Evolutionary conservation across 2,888 invertebrate genomes (phyloP), one percentile per base, ranked within the genome.

Genomic region (Hetaerina titia): DNA sequence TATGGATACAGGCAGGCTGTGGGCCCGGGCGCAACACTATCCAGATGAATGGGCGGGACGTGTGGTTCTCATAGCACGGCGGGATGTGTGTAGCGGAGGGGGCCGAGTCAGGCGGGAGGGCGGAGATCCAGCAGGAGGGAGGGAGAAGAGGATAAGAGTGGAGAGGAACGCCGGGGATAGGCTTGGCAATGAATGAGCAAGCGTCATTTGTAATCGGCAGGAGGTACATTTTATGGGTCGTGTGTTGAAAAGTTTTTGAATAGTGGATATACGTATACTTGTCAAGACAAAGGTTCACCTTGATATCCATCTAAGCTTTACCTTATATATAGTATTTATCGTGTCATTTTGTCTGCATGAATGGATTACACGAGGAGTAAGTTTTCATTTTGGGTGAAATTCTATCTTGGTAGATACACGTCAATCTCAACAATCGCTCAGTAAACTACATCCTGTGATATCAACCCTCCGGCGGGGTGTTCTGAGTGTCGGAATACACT

Each of bases 21-120:
- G 45, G 45, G 45, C 17, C 92, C 92, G 22, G 56, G 56, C 74
- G 92, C 69, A 92, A 92, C 92, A 74, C 92, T 92, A 92, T 92
- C 92, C 92, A 92, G 92, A 92, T 92, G 92, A 92, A 92, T 92
- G 92, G 92, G 74, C 74, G 64, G 92, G 69, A 57, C 92, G 92
- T n/a, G 92, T 74, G 69, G 64, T 92, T 92, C 92, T 74, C 92
- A 92, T 92, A 31, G 64, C 90, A 31, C n/a, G 64, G 63, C 31
- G 90, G 31, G 56, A 58, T 22, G 60, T 60, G 69, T 69, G 92
- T 64, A 45, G 22, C 19, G 89, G 57, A 57, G 25, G 60, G 22
- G 90, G 17, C 60, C 11, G 64, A 31, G 90, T 64, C 45, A 69
- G 31, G 31, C 22, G 11, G 74, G 31, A 81, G 15, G 31, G 8